Base-by-base conservation (phyloP, 2,797 vertebrate genomes). In the Knipowitschia caucasica region DNA sequence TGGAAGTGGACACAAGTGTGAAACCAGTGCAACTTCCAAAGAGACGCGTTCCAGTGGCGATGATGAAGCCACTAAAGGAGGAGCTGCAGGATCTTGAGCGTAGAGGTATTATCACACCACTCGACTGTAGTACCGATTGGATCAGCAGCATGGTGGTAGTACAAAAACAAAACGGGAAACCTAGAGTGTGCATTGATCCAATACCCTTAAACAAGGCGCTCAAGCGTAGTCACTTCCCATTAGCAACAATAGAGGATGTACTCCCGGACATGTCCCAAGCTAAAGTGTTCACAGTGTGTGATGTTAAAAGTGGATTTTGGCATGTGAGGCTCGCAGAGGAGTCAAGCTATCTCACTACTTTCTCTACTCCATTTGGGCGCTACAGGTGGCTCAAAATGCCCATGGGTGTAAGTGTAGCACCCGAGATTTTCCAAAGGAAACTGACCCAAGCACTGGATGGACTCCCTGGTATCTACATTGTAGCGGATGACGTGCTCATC, bases 251-350 rank as follows among this genome's bases (percentile, higher is more conserved):
- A 4, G 46, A 73, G 2, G 43, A 60, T 11, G 29, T 71, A 8
- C 3, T 47, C 2, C 45, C 44, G 20, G 42, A 43, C 5, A 11
- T 73, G 4, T 26, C 40, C 3, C 71, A 51, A 25, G 59, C 46
- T 3, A 71, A 62, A 17, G 64, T 75, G 0, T 71, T 81, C 49
- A 24, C n/a, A n/a, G 66, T 76, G 0, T 76, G 71, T 40, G 65
- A 81, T 1, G 24, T 75, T 0, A 77, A 60, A 8, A 5, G 20
- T 10, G 59, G 59, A 0, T 64, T 72, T 12, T 78, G 67, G 64
- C 64, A 67, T 26, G 47, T 55, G 2, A 36, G 53, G 12, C n/a
- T 70, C 2, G 53, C 49, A n/a, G n/a, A n/a, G n/a, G n/a, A n/a
- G n/a, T n/a, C n/a, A n/a, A n/a, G n/a, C n/a, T n/a, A n/a, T n/a